These are phyloP conservation scores for Laodelphax striatellus DNA, from an alignment of 1,140 invertebrate genomes.

Conservation along the genomic window DNA sequence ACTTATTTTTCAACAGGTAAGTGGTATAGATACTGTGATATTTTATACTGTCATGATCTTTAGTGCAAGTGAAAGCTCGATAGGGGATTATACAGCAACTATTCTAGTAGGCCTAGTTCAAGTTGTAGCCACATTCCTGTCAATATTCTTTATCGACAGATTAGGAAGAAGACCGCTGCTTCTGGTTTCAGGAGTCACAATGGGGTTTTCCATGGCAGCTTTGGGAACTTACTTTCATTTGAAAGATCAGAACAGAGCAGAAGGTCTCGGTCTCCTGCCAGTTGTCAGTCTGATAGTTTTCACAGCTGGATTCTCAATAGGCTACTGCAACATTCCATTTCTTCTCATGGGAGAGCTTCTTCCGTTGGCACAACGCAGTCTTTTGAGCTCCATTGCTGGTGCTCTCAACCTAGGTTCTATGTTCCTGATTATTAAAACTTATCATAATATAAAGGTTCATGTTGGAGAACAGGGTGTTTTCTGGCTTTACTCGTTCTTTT, in stretches of 20 bases:
- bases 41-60: slow-evolving; percentile 60
- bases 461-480: slow-evolving; percentile 34
- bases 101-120: slow-evolving; percentile 47
- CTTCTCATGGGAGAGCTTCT: slow-evolving; percentile 40
- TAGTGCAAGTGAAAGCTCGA: slow-evolving; percentile 38
- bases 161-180: slow-evolving; percentile 38
- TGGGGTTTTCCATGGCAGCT: slow-evolving; percentile 38
- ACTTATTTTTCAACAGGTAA: slow-evolving; percentile 48
- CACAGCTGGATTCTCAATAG: slow-evolving; percentile 38
- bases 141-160: slow-evolving; percentile 41
- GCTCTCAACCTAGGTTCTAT: slow-evolving; percentile 34
- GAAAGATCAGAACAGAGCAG: slow-evolving; percentile 18
- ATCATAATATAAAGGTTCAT: slow-evolving; percentile 26
- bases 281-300: slow-evolving; percentile 35
- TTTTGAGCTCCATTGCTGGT: slow-evolving; percentile 33
- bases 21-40: slow-evolving; percentile 54
- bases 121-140: slow-evolving; percentile 38
- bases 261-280: slow-evolving; percentile 31
- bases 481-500: slow-evolving; percentile 38
- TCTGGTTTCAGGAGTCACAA: slow-evolving; percentile 30
- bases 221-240: slow-evolving; percentile 43
- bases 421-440: slow-evolving; percentile 38
- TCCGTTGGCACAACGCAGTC: slow-evolving; percentile 31
- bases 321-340: slow-evolving; percentile 38
- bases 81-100: slow-evolving; percentile 44